Conservation (phyloP, 2,797 vertebrate species). For the Sebastes miniatus region DNA sequence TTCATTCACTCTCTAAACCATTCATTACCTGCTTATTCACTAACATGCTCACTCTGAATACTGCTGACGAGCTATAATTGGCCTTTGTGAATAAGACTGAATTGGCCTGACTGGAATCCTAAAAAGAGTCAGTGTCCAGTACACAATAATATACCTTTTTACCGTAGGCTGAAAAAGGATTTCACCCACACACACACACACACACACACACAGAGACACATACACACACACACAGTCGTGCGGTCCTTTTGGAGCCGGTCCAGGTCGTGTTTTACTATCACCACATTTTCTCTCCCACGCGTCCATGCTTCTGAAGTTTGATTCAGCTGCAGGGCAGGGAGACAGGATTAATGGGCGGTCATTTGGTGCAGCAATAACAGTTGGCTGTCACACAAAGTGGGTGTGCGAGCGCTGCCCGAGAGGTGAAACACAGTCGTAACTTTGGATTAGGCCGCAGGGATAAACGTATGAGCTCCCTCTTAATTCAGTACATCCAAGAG, state of each 20-base stretch:
- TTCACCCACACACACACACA: neutral
- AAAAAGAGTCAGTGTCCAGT: neutral
- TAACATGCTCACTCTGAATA: constrained; percentile 20
- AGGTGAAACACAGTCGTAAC: constrained; percentile 48
- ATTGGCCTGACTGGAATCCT: constrained; percentile 24
- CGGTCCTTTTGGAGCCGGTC: neutral
- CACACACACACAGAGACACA: neutral
- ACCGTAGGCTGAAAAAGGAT: neutral
- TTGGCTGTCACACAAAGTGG: constrained; percentile 59
- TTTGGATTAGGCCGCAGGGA: constrained; percentile 32
- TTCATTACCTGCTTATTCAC: constrained; percentile 50
- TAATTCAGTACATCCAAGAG: neutral
- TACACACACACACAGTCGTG: neutral
- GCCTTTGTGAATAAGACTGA: constrained; percentile 12
- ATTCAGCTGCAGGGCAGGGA: constrained; percentile 41
- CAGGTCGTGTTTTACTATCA: constrained; percentile 28
- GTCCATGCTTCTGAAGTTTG: constrained; percentile 35
- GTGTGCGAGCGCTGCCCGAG: constrained; percentile 17
- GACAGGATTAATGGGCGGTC: constrained; percentile 57
- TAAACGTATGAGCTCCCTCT: neutral
- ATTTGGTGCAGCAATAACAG: constrained; percentile 60
- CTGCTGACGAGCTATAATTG: constrained; percentile 35
- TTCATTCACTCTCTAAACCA: constrained; percentile 42
- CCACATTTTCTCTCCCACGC: constrained; percentile 22
- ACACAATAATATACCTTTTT: neutral